These are phyloP conservation scores for Cerceris ruficornis DNA, from an alignment of 2,888 invertebrate species.

Conservation along the genomic window DNA sequence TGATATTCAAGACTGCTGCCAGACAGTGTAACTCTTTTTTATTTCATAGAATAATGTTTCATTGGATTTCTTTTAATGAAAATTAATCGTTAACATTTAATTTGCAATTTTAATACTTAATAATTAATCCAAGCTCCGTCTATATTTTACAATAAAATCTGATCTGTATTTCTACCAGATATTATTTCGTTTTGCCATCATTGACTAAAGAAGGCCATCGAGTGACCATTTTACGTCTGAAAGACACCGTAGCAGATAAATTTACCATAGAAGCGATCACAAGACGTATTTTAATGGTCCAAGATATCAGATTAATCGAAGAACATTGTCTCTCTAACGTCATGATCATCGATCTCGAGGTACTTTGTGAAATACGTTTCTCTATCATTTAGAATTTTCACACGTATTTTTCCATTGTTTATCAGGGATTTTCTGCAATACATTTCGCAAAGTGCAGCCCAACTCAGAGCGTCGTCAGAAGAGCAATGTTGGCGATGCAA, in stretches of 20 bases:
- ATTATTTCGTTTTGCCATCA: conserved; percentile 78
- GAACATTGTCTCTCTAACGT: conserved; percentile 78
- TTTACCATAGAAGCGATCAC: conserved; percentile 75
- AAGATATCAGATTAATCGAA: conserved; percentile 77
- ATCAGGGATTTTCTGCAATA: conserved; percentile 74
- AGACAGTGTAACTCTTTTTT: conserved; percentile 69
- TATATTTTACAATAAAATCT: not conserved
- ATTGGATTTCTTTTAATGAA: no score
- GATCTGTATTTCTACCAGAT: conserved; percentile 55
- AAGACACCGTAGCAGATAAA: conserved; percentile 71
- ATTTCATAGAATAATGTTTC: not conserved
- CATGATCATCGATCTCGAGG: conserved; percentile 79
- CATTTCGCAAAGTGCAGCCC: conserved; percentile 78
- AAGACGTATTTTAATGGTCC: conserved; percentile 78
- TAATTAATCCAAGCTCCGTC: no score
- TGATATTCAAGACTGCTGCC: conserved; percentile 76
- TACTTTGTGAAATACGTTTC: conserved; percentile 39
- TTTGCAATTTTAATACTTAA: no score
- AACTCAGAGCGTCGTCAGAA: conserved; percentile 74
- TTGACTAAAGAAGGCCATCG: conserved; percentile 78
- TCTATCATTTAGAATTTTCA: not conserved
- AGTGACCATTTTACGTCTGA: conserved; percentile 75
- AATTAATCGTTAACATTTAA: no score
- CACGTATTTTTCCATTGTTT: not conserved
- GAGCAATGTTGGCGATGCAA: conserved; percentile 78